Evolutionary conservation across 2,113 vertebrate genomes (phyloP), one percentile per base, ranked within the genome.

Genomic region (Thunnus thynnus): DNA sequence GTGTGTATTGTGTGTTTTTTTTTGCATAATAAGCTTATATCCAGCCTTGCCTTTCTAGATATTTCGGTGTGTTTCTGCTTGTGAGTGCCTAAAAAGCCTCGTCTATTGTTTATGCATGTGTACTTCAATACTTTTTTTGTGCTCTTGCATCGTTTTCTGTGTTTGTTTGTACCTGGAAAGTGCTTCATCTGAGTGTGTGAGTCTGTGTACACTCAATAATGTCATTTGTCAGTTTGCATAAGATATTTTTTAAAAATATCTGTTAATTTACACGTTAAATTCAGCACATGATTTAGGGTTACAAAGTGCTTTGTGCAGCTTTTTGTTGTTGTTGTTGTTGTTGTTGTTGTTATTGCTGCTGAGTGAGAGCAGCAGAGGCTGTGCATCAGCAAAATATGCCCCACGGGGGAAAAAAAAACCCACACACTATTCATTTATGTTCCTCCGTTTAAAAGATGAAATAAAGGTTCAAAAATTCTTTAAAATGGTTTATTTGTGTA

Each of bases 341-440:
- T 52, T 18, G 25, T 32, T 36, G 6, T 16, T 55, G 12, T 64
- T 58, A 11, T 20, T 44, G 58, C 16, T 41, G 36, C 25, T 30
- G 22, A 9, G 27, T 0, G n/a, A 27, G 6, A 46, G 7, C n/a
- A 18, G 50, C 4, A 68, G 47, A 11, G 36, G 52, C 36, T 50
- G 78, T 73, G 78, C 78, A 54, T 63, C 74, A 73, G 78, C 46
- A 57, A 69, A 86, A 78, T 14, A 11, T 1, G 25, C 16, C 68
- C 79, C 13, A 4, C 2, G 22, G 69, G 62, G 44, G 44, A 13
- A 13, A 36, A 20, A 25, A 56, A 30, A 65, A 65, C 44, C 16
- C 8, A 27, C 3, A 27, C 3, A 8, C 10, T 60, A 22, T 4
- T 71, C 69, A 30, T 78, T 75, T n/a, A 18, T 66, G 70, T 55